Evolutionary conservation across 2,113 vertebrate species (phyloP).

Genomic region (Oxygymnocypris stewartii): DNA sequence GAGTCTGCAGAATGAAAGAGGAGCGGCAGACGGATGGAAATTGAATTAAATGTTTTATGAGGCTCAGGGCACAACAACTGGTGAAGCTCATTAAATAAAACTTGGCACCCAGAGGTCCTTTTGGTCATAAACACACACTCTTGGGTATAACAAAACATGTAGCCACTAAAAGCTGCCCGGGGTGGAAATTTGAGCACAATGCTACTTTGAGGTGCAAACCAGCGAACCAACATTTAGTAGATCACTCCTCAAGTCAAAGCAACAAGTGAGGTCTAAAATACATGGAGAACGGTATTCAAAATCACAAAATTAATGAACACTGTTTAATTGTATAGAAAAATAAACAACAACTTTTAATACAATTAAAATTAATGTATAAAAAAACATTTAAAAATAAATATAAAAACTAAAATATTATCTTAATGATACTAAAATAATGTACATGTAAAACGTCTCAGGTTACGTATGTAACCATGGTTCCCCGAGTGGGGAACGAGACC

Average conservation of each 20-base stretch:
- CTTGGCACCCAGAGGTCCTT: constrained; percentile 56
- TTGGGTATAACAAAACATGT: constrained; percentile 48
- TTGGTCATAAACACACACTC: constrained; percentile 57
- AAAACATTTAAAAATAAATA: too few species aligned
- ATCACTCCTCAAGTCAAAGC: neutral
- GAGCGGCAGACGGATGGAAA: constrained; percentile 38
- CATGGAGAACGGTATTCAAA: neutral
- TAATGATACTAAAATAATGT: too few species aligned
- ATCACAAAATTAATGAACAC: too few species aligned
- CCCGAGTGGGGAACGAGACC: too few species aligned
- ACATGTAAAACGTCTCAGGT: too few species aligned
- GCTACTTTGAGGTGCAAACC: constrained; percentile 32
- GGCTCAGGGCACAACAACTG: constrained; percentile 15
- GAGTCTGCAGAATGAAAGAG: neutral
- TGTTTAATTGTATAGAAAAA: too few species aligned
- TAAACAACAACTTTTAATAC: too few species aligned
- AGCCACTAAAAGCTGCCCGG: constrained; percentile 53
- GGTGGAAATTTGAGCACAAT: constrained; percentile 57
- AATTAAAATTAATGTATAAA: too few species aligned
- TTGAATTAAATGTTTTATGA: constrained; percentile 48
- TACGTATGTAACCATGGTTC: too few species aligned
- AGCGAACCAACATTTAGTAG: constrained; percentile 40
- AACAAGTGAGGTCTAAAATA: constrained; percentile 36
- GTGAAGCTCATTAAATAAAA: constrained; percentile 65
- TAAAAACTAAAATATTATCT: too few species aligned